Base-by-base conservation (phyloP, 2,888 invertebrate species). In the Aromia moschata region DNA sequence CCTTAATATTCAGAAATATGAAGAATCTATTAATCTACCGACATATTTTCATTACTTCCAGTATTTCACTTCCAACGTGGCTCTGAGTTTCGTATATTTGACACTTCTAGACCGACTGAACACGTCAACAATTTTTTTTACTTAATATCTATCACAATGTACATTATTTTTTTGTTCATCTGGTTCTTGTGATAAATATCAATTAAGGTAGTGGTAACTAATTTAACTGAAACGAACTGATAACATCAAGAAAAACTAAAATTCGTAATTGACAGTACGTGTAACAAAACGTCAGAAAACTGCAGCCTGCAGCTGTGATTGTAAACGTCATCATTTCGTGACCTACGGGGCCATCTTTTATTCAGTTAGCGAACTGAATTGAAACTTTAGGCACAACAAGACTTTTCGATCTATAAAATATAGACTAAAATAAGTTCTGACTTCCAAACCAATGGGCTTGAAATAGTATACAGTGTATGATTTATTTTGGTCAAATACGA, bases 21-120 rank as follows among this genome's bases (percentile, higher is more conserved):
- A 14, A 41, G 20, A 40, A 56, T 56, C 36, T 43, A 46, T 37
- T 16, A 12, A 3, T 17, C 10, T 1, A 14, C 16, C 2, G n/a
- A 18, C 31, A 12, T 4, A 7, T 30, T 4, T 25, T 36, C 11
- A 5, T 25, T n/a, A 18, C 36, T 20, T n/a, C 14, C 1, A 36
- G 20, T 31, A 31, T 43, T 43, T 18, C 18, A 58, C 62, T 59
- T 63, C 63, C 63, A 63, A 63, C 63, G 63, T 63, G 63, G 63
- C 63, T 57, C 25, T 18, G 33, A 33, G 18, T 51, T 45, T 37
- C 25, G 37, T 44, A 41, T n/a, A 40, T 53, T 38, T 59, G 44
- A 41, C 45, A 54, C 18, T 14, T 54, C n/a, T 7, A 47, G 10
- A 36, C 49, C 46, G 43, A 56, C 56, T 46, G 53, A 52, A 57